phyloP scores from a whole-genome alignment of 53 echinoderm and acorn worm species.

The Glandiceps talaboti region DNA sequence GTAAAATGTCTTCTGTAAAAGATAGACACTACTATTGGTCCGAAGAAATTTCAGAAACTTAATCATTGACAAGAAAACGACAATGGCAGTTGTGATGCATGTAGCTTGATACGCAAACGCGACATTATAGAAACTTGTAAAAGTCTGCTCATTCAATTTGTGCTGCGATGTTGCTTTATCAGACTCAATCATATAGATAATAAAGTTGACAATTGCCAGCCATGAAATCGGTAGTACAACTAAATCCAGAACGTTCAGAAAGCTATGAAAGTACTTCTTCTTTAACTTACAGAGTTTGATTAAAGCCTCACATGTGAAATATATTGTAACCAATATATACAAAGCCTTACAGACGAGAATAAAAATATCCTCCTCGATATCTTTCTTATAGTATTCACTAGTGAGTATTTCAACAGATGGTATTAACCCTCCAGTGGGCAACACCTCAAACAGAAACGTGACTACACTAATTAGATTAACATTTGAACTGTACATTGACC shows the following conservation, averaged over 20 bases:
- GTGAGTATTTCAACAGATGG: slow-evolving; percentile 31
- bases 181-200: no score
- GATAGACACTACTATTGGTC: slow-evolving; percentile 58
- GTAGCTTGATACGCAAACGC: slow-evolving; percentile 30
- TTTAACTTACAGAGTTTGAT: neutral
- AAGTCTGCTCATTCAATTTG: neutral
- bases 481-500: slow-evolving; percentile 66
- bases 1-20: slow-evolving; percentile 38
- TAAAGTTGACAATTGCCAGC: neutral
- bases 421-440: slow-evolving; percentile 16
- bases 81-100: slow-evolving; percentile 19
- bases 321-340: neutral
- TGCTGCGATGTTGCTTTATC: neutral
- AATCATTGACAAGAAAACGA: slow-evolving; percentile 56
- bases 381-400: neutral
- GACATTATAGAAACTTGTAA: neutral
- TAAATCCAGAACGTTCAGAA: neutral
- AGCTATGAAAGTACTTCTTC: neutral
- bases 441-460: slow-evolving; percentile 45
- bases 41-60: slow-evolving; percentile 79
- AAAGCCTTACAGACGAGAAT: neutral
- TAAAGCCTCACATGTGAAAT: neutral
- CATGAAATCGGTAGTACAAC: neutral
- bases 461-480: slow-evolving; percentile 52
- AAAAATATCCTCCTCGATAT: neutral